Evolutionary conservation across 2,888 invertebrate species (phyloP).

Genomic region (Eremobia ochroleuca): DNA sequence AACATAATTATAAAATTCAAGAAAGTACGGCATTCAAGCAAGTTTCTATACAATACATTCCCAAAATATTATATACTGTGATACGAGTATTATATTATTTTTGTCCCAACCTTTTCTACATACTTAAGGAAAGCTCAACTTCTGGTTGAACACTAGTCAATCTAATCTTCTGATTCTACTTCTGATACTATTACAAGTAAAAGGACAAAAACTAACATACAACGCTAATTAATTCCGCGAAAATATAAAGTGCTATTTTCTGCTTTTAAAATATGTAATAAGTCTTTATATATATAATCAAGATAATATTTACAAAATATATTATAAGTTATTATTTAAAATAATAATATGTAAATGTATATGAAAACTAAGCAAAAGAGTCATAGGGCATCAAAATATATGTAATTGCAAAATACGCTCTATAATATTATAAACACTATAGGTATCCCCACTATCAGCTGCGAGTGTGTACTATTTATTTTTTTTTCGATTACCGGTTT

Average conservation of each 20-base stretch:
- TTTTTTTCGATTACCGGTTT: not conserved
- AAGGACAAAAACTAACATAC: not conserved
- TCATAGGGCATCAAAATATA: too few species aligned
- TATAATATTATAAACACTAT: not conserved
- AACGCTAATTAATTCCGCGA: not conserved
- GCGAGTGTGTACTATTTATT: too few species aligned
- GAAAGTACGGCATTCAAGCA: not conserved
- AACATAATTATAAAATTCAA: not conserved
- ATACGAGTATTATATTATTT: not conserved
- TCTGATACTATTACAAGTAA: not conserved
- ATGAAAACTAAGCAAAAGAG: too few species aligned
- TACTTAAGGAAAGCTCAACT: not conserved
- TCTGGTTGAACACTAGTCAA: not conserved
- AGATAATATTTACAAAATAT: too few species aligned
- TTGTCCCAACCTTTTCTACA: rapidly evolving
- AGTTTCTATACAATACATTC: not conserved
- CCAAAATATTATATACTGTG: too few species aligned
- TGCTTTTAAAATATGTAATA: not conserved
- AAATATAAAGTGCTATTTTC: not conserved
- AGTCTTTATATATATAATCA: too few species aligned
- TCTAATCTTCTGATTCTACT: not conserved
- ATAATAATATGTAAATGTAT: too few species aligned
- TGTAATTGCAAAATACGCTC: not conserved
- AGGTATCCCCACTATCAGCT: not conserved
- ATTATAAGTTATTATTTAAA: too few species aligned